Percentiles rank a stretch among this genome's conserved stretches.
phyloP scores from a whole-genome alignment of 2,888 invertebrate genomes.

The Drosophila prolongata region DNA sequence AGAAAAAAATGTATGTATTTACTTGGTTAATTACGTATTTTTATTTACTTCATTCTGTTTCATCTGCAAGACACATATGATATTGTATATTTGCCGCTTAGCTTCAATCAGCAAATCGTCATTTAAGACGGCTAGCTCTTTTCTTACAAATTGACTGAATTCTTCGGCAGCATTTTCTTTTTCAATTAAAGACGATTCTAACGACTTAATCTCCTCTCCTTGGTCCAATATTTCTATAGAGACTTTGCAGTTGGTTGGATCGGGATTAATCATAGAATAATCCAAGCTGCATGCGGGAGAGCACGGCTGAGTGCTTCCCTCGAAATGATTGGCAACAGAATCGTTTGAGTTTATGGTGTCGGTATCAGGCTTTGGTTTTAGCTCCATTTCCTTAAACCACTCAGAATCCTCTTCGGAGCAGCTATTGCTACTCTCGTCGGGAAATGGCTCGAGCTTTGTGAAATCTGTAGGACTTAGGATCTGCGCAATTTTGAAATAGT shows the following conservation, averaged over 20 bases:
- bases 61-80: conserved; percentile 49
- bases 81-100: conserved; percentile 51
- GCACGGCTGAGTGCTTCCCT: not conserved
- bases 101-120: conserved; percentile 52
- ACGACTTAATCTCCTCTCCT: not conserved
- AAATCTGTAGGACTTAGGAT: conserved; percentile 17
- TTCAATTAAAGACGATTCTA: not conserved
- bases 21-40: not conserved
- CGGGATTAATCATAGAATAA: not conserved
- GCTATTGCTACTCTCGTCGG: not conserved
- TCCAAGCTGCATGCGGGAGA: not conserved
- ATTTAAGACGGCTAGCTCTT: conserved; percentile 48
- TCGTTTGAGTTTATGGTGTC: conserved; percentile 1
- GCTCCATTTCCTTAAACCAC: conserved; percentile 21
- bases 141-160: conserved; percentile 52
- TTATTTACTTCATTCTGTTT: conserved; percentile 42
- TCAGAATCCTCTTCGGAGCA: conserved; percentile 14
- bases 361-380: not conserved
- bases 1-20: not conserved
- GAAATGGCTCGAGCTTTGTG: conserved; percentile 1
- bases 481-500: conserved; percentile 30
- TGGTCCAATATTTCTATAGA: not conserved
- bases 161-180: conserved; percentile 28
- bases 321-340: conserved; percentile 13
- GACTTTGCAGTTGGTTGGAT: conserved; percentile 2